Percentiles rank a stretch among this genome's conserved stretches.
Conservation (phyloP, 2,797 vertebrate genomes). For the Sebastes iracundus region DNA sequence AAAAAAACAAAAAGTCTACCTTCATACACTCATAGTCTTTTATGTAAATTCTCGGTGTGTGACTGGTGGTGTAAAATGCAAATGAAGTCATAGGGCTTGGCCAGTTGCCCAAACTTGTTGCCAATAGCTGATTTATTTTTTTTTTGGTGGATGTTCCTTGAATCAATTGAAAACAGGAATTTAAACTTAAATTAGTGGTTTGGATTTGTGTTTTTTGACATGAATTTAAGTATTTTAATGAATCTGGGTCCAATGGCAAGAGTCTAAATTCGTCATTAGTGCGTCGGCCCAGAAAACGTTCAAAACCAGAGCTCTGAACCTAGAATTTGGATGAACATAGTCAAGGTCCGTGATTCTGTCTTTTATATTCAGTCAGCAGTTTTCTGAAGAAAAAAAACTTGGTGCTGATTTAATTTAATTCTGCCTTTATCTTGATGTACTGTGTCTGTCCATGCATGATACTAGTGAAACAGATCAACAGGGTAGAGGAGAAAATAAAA, state of each 20-base stretch:
- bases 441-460: not conserved
- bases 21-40: not conserved
- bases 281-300: not conserved
- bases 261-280: conserved; percentile 4
- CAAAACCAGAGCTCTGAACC: not conserved
- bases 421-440: not conserved
- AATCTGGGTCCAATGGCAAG: not conserved
- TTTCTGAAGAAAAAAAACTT: not conserved
- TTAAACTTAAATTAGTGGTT: not conserved
- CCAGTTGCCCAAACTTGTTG: not conserved
- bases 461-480: not conserved
- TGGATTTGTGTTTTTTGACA: not conserved
- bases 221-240: conserved; percentile 4
- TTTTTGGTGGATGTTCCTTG: not conserved
- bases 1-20: not conserved
- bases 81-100: not conserved
- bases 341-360: not conserved
- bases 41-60: not conserved
- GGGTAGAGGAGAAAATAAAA: not conserved
- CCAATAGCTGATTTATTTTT: not conserved
- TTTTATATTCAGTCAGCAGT: not conserved
- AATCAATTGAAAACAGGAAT: conserved; percentile 7
- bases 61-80: not conserved
- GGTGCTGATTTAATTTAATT: not conserved
- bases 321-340: not conserved